A percentile compares a stretch with the other conserved stretches of the same genome.
These are phyloP conservation scores for Caranx ignobilis DNA, from an alignment of 2,113 vertebrate species.

Conservation along the genomic window DNA sequence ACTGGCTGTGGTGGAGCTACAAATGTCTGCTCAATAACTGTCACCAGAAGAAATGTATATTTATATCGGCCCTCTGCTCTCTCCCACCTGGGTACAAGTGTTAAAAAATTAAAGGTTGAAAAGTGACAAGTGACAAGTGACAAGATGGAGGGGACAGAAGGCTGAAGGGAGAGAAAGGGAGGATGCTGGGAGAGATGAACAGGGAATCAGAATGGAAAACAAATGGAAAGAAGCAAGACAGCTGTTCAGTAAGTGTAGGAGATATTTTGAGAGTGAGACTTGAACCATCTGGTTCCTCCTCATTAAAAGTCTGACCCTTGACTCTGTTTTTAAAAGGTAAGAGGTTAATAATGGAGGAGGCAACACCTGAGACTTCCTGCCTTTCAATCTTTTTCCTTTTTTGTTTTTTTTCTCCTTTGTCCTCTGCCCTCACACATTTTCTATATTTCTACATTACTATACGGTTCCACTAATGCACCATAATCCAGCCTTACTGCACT, in stretches of 20 bases:
- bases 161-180: neutral
- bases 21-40: slow-evolving; percentile 36
- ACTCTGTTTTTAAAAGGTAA: slow-evolving; percentile 13
- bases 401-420: neutral
- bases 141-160: neutral
- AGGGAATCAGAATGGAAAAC: slow-evolving; percentile 1
- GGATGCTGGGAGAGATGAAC: neutral
- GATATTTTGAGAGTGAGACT: neutral
- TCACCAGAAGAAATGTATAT: slow-evolving; percentile 40
- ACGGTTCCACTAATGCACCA: no score
- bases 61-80: slow-evolving; percentile 11
- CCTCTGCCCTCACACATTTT: neutral
- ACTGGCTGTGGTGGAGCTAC: slow-evolving; percentile 5
- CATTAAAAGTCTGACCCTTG: slow-evolving; percentile 20
- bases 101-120: slow-evolving; percentile 16
- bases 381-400: neutral
- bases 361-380: slow-evolving; percentile 12
- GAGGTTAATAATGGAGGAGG: slow-evolving; percentile 2
- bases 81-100: slow-evolving; percentile 23
- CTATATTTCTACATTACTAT: neutral
- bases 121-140: neutral
- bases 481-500: neutral
- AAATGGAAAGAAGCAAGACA: neutral
- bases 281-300: slow-evolving; percentile 11
- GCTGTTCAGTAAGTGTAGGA: neutral